These are phyloP conservation scores for Hapalemur alaotrensis DNA, from an alignment of 2,797 vertebrate genomes.

Conservation along the genomic window DNA sequence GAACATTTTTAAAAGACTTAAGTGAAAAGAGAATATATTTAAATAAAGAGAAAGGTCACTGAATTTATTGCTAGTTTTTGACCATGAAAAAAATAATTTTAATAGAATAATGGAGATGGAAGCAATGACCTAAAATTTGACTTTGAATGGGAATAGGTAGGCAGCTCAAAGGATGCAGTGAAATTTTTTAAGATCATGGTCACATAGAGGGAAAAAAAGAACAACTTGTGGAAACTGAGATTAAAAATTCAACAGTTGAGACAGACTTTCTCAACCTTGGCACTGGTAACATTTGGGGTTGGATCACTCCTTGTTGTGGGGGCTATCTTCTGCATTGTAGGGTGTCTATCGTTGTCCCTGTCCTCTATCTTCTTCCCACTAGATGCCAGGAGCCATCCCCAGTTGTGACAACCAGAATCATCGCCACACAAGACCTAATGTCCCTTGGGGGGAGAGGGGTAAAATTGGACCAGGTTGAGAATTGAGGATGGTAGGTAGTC, in stretches of 20 bases:
- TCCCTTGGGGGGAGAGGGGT: not conserved
- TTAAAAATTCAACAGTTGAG: not conserved
- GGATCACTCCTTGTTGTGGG: not conserved
- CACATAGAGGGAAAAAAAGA: not conserved
- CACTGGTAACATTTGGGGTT: not conserved
- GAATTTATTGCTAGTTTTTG: not conserved
- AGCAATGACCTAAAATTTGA: not conserved
- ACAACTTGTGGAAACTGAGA: not conserved
- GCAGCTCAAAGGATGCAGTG: not conserved
- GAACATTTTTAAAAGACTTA: not conserved
- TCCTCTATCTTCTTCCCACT: not conserved
- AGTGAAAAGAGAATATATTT: not conserved
- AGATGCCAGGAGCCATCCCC: not conserved
- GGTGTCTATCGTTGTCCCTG: not conserved
- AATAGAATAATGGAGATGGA: not conserved
- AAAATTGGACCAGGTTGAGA: not conserved
- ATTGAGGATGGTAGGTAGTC: not conserved
- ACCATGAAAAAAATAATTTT: not conserved
- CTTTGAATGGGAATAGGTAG: not conserved
- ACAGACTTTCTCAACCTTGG: not conserved
- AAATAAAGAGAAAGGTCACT: not conserved
- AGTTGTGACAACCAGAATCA: not conserved
- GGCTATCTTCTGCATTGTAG: not conserved
- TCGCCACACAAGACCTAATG: not conserved
- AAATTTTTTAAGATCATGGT: not conserved